Conservation (phyloP, 2,888 invertebrate genomes). For the Cybosia mesomella region DNA sequence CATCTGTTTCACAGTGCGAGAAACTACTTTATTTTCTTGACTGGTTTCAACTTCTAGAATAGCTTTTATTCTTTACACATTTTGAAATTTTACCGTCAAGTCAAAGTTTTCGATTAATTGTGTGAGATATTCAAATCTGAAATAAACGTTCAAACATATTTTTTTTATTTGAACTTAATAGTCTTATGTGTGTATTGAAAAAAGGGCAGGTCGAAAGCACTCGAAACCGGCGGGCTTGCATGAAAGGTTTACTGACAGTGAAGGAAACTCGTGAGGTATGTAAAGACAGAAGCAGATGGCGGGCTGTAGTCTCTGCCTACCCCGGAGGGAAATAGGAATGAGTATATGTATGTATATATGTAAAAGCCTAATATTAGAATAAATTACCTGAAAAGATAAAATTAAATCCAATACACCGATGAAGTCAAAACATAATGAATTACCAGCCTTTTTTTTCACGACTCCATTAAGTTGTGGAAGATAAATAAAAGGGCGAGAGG, state of each 20-base stretch:
- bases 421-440: constrained; percentile 80
- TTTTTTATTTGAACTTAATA: too few species aligned
- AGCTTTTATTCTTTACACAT: constrained; percentile 34
- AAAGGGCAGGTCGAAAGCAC: too few species aligned
- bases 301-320: too few species aligned
- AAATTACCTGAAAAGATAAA: neutral
- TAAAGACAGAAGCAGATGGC: too few species aligned
- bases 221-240: too few species aligned
- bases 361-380: too few species aligned
- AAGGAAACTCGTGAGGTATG: too few species aligned
- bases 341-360: too few species aligned
- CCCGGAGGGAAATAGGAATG: too few species aligned
- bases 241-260: too few species aligned
- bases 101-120: constrained; percentile 11
- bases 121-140: neutral
- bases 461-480: constrained; percentile 82
- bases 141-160: neutral
- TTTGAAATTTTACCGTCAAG: constrained; percentile 5
- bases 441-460: constrained; percentile 78
- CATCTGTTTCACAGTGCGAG: constrained; percentile 47
- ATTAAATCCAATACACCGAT: constrained; percentile 53
- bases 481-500: constrained; percentile 77
- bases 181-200: too few species aligned
- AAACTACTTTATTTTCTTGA: constrained; percentile 54
- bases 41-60: constrained; percentile 40